phyloP scores from a whole-genome alignment of 2,797 vertebrate species.

The Gallirallus australis region DNA sequence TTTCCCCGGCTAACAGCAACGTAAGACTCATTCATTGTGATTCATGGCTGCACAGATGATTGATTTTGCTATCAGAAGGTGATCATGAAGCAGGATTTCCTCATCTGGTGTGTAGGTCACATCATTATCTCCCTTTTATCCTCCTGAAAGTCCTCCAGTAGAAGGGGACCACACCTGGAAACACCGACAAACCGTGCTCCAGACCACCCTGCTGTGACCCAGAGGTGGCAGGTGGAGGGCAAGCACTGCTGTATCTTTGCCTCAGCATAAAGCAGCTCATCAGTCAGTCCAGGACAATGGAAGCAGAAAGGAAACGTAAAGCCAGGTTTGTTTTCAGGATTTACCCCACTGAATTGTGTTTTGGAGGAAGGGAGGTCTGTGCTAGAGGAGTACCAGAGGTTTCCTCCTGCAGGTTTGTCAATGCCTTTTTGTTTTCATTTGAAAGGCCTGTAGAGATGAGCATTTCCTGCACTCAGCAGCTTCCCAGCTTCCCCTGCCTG shows the following conservation, averaged over 20 bases:
- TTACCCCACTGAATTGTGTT: background rate
- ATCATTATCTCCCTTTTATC: background rate
- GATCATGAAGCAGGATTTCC: background rate
- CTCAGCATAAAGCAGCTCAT: background rate
- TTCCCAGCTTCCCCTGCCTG: background rate
- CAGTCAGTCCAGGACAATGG: background rate
- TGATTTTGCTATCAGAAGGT: background rate
- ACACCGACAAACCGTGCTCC: background rate
- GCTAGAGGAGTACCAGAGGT: background rate
- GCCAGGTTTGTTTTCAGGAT: rapidly evolving
- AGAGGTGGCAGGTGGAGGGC: background rate
- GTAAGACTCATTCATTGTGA: background rate
- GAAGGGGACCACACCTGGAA: background rate
- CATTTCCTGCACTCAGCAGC: background rate
- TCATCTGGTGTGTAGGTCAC: background rate
- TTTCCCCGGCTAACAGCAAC: background rate
- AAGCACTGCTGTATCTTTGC: background rate
- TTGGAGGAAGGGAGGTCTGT: background rate
- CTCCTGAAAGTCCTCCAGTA: background rate
- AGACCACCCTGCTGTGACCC: rapidly evolving
- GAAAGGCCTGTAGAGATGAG: background rate
- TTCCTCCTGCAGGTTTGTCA: background rate
- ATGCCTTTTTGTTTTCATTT: background rate
- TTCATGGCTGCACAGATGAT: background rate
- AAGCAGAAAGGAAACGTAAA: background rate